Evolutionary conservation across 2,888 invertebrate species (phyloP).

Genomic region (Pachydiplax longipennis): DNA sequence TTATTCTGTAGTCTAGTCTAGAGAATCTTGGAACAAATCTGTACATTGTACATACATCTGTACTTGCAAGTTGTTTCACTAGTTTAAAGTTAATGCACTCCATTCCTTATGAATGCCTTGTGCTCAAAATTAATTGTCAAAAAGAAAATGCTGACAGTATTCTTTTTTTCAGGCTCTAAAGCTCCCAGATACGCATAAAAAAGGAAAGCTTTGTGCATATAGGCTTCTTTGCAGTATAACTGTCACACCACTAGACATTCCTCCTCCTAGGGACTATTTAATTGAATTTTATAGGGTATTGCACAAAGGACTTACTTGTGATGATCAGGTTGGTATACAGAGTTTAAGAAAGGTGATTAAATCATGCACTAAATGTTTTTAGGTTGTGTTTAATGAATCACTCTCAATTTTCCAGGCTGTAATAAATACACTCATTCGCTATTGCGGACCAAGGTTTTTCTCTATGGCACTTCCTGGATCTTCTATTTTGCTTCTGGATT

Average conservation of each 20-base stretch:
- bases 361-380: constrained; percentile 1
- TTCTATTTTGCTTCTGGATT: constrained; percentile 84
- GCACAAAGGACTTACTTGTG: constrained; percentile 70
- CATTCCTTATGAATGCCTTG: no score
- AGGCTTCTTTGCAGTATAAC: constrained; percentile 82
- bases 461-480: constrained; percentile 89
- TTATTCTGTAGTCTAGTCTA: no score
- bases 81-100: no score
- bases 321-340: constrained; percentile 66
- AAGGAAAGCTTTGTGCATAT: constrained; percentile 85
- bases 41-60: no score
- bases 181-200: constrained; percentile 75
- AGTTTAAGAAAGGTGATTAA: neutral
- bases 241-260: constrained; percentile 80
- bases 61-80: no score
- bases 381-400: neutral
- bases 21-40: no score
- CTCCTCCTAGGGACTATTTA: constrained; percentile 74
- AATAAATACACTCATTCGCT: constrained; percentile 78
- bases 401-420: constrained; percentile 66
- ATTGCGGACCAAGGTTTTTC: constrained; percentile 84
- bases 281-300: constrained; percentile 87
- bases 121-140: neutral
- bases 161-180: constrained; percentile 67
- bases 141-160: neutral